A percentile compares a stretch with the other conserved stretches of the same genome.
phyloP scores from a whole-genome alignment of 2,888 invertebrate species.

The Bhutanitis thaidina region DNA sequence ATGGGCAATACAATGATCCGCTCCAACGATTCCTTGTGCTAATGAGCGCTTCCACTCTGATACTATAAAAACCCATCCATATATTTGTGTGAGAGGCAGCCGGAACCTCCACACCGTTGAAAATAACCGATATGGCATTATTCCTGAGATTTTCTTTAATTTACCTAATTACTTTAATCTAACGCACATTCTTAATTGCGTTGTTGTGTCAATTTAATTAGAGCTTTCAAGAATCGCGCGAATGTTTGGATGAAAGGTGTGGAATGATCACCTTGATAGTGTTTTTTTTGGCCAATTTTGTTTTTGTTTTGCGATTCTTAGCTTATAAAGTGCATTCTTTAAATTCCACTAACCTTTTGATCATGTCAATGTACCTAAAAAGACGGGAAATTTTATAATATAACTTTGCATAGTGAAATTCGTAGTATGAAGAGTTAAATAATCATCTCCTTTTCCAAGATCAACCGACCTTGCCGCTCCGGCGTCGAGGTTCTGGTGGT shows the following conservation, averaged over 20 bases:
- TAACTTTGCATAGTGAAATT: too few species aligned
- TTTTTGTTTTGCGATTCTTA: too few species aligned
- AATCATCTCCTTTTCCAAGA: too few species aligned
- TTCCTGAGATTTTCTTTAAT: constrained; percentile 12
- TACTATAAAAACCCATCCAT: constrained; percentile 9
- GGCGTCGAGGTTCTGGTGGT: too few species aligned
- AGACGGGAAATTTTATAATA: too few species aligned
- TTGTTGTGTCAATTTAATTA: constrained; percentile 5
- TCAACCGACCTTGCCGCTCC: too few species aligned
- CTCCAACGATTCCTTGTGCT: constrained; percentile 8
- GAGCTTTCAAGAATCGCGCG: not conserved
- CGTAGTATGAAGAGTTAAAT: too few species aligned
- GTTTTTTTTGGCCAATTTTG: not conserved
- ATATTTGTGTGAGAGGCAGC: constrained; percentile 9
- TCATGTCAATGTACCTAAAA: too few species aligned
- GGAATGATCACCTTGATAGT: not conserved
- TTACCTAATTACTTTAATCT: constrained; percentile 15
- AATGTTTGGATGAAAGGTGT: not conserved
- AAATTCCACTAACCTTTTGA: too few species aligned
- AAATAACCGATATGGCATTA: constrained; percentile 7
- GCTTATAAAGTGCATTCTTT: too few species aligned
- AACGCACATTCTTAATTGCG: constrained; percentile 10
- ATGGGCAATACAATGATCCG: not conserved
- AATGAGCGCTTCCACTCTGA: constrained; percentile 1
- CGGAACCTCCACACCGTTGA: not conserved